Base-by-base conservation (phyloP, 2,888 invertebrate species). In the Athripsodes cinereus region DNA sequence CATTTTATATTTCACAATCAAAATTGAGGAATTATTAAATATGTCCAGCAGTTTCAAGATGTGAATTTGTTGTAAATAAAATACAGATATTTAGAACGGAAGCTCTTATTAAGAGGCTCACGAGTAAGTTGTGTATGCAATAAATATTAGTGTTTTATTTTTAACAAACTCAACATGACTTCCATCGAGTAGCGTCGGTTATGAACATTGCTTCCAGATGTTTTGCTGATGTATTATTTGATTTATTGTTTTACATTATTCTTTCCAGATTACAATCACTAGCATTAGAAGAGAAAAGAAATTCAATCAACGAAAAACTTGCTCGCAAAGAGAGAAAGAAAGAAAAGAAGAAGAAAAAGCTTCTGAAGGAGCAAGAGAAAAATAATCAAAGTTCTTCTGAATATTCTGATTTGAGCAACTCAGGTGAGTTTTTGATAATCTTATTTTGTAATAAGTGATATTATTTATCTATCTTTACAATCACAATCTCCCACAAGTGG, bases 251-350 rank as follows among this genome's bases (percentile, higher is more conserved):
- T 3, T 44, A 18, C 3, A 16, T 44, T 62, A 62, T 52, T 57
- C 55, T 53, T 47, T 62, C 22, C 64, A 83, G 83, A 67, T 73
- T 80, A 62, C 78, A 81, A 65, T 85, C 87, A 10, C 81, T 84
- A 64, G 80, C 83, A 66, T 75, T 88, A 68, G 87, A 85, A 67
- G 83, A 85, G 72, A 81, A 85, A 52, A 80, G 89, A 60, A 83
- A 80, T 76, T 79, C 82, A 60, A 76, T 87, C 60, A 85, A 84
- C 67, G 88, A 88, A 68, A 89, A 89, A 73, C 72, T 88, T 67
- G 86, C 85, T 59, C 84, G 84, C 68, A 85, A 85, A 69, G 86
- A 89, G 68, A 77, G 84, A n/a, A 86, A 85, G 71, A 82, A 82
- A 69, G 86, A 88, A 69, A 88, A 87, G 77, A 83, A 82, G 72